These are phyloP conservation scores for Ptilodon capucinus DNA, from an alignment of 2,888 invertebrate species.

Conservation along the genomic window DNA sequence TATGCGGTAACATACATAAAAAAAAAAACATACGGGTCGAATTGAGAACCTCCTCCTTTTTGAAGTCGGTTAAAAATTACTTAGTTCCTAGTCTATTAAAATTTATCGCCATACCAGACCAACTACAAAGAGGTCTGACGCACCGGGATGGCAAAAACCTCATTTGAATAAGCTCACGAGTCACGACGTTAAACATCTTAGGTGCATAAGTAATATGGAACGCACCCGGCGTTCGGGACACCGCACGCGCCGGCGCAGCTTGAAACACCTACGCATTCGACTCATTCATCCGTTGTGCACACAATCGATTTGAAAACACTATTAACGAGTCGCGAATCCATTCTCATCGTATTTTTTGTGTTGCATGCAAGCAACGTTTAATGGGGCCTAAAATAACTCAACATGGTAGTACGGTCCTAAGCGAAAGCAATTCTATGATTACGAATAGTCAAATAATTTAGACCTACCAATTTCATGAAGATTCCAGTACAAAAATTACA, in stretches of 20 bases:
- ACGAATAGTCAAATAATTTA: neutral
- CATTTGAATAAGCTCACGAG: constrained; percentile 57
- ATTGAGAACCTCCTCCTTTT: too few relatives aligned
- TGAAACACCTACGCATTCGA: constrained; percentile 42
- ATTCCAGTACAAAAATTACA: too few relatives aligned
- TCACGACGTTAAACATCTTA: constrained; percentile 42
- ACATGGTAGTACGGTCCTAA: neutral
- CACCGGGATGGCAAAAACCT: constrained; percentile 50
- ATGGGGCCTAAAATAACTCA: too few relatives aligned
- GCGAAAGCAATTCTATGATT: neutral
- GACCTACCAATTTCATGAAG: neutral
- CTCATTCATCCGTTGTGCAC: constrained; percentile 36
- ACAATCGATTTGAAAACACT: constrained; percentile 23
- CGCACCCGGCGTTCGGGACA: constrained; percentile 28
- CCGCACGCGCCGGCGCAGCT: constrained; percentile 40
- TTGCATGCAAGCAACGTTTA: too few relatives aligned
- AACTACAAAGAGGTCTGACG: constrained; percentile 39
- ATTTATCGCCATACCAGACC: constrained; percentile 2
- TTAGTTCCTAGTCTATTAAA: neutral
- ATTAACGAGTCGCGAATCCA: constrained; percentile 5
- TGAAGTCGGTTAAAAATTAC: neutral
- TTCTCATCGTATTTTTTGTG: constrained; percentile 3
- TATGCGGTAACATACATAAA: too few relatives aligned
- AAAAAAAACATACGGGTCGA: too few relatives aligned
- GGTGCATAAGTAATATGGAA: constrained; percentile 56